phyloP scores from a whole-genome alignment of 2,113 vertebrate species.

The Epinephelus moara region DNA sequence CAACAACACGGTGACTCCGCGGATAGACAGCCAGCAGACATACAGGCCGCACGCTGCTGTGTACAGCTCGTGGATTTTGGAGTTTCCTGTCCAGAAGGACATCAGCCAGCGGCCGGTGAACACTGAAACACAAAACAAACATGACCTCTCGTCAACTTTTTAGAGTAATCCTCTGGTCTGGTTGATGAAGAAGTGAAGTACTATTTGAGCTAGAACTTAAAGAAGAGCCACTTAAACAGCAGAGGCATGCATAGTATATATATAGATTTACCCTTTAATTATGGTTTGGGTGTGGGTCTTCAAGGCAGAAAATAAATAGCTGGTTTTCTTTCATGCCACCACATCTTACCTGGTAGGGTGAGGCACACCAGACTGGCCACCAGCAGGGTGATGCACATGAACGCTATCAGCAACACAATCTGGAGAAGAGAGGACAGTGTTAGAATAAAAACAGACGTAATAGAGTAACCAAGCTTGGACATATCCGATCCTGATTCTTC shows the following conservation, averaged over 20 bases:
- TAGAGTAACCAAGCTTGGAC: not conserved
- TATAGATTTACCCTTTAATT: conserved; percentile 32
- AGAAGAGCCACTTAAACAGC: not conserved
- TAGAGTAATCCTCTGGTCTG: not conserved
- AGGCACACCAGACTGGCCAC: conserved; percentile 97
- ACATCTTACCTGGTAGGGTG: conserved; percentile 93
- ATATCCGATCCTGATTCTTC: not conserved
- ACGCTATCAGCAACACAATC: conserved; percentile 96
- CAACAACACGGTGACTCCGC: conserved; percentile 93
- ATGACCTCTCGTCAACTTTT: not conserved
- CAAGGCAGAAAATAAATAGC: conserved; percentile 4
- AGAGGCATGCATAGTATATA: not conserved
- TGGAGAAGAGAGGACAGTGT: conserved; percentile 69
- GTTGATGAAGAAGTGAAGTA: not conserved
- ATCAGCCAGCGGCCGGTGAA: conserved; percentile 98
- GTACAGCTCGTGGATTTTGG: conserved; percentile 98
- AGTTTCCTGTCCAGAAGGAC: conserved; percentile 98
- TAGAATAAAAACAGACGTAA: not conserved
- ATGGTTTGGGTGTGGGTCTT: conserved; percentile 39
- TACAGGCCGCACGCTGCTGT: conserved; percentile 98
- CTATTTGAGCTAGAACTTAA: not conserved
- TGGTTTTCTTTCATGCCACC: not conserved
- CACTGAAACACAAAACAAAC: conserved; percentile 81
- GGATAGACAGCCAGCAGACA: conserved; percentile 96
- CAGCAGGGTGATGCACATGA: conserved; percentile 98